A percentile compares a stretch with the other conserved stretches of the same genome.
phyloP scores from a whole-genome alignment of 1,140 invertebrate genomes.

The Zaprionus nigranus region DNA sequence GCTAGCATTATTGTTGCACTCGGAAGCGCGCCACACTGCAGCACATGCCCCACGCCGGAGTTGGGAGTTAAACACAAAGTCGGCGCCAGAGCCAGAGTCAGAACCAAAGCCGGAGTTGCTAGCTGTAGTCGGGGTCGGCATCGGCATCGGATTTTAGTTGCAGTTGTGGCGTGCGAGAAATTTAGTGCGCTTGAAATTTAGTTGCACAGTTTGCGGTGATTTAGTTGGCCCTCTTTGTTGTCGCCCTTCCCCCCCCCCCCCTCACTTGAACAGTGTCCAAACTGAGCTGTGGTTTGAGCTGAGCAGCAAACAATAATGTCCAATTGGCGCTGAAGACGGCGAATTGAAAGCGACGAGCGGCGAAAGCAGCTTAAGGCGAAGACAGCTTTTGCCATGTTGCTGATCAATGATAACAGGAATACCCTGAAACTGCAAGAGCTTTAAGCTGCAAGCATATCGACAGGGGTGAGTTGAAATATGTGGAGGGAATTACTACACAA shows the following conservation, averaged over 20 bases:
- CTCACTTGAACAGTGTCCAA: not conserved
- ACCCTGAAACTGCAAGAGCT: not conserved
- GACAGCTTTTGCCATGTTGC: not conserved
- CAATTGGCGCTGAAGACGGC: not conserved
- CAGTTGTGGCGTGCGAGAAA: conserved; percentile 56
- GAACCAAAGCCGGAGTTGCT: not conserved
- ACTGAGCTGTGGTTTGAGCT: conserved; percentile 23
- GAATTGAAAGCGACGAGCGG: not conserved
- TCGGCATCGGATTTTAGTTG: conserved; percentile 29
- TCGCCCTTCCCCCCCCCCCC: not conserved
- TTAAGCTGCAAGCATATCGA: not conserved
- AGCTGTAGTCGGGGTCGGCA: conserved; percentile 5
- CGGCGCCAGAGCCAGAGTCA: too few relatives aligned
- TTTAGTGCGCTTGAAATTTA: conserved; percentile 79
- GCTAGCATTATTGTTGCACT: conserved; percentile 46
- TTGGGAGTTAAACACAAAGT: not conserved
- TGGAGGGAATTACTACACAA: not conserved
- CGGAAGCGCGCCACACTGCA: conserved; percentile 6
- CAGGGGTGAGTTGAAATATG: too few relatives aligned
- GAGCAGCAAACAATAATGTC: conserved; percentile 38
- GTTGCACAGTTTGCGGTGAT: conserved; percentile 77
- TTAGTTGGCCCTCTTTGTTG: conserved; percentile 59
- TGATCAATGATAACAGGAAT: not conserved
- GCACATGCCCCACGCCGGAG: conserved; percentile 15
- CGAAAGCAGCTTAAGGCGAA: not conserved